Evolutionary conservation across 2,888 invertebrate genomes (phyloP), one percentile per base, ranked within the genome.

Genomic region (Scaptomyza reducta): DNA sequence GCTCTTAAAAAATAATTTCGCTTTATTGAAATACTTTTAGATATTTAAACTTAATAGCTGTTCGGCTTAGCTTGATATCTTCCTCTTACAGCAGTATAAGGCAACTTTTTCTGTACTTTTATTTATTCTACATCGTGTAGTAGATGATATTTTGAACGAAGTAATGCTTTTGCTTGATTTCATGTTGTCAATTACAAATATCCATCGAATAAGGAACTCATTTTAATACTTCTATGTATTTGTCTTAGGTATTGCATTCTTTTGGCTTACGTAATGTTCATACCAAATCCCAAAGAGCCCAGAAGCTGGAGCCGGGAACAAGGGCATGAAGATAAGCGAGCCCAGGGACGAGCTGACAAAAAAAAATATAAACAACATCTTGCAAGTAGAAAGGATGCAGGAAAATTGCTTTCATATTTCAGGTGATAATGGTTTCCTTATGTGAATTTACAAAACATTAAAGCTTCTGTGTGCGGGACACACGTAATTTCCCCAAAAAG

Each of bases 351-450:
- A 65, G 38, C 54, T 47, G 45, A n/a, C n/a, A n/a, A 33, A 49
- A 46, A 46, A 11, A 59, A n/a, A 53, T 49, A 22, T 14, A 40
- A 50, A 49, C 25, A 47, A 33, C 18, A 49, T 50, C 35, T 65
- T 62, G 56, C 51, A 61, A 68, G 59, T 50, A 10, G 56, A 85
- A 74, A 79, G 80, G 71, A 79, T 87, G 88, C 81, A 71, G 65
- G 77, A 77, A 89, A 89, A 89, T 89, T 88, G 89, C 87, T 86
- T 83, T 78, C 87, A 90, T 89, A 90, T 88, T 89, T 90, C 90
- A 90, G 90, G 87, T 89, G 89, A 77, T 89, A 90, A 90, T 89
- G 89, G 86, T 83, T 90, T 90, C 89, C 89, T 89, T 87, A 89
- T 89, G 89, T 89, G 90, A 90, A 89, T 89, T 89, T 89, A 89